Base-by-base conservation (phyloP, 2,888 invertebrate species). In the Agriopis aurantiaria region DNA sequence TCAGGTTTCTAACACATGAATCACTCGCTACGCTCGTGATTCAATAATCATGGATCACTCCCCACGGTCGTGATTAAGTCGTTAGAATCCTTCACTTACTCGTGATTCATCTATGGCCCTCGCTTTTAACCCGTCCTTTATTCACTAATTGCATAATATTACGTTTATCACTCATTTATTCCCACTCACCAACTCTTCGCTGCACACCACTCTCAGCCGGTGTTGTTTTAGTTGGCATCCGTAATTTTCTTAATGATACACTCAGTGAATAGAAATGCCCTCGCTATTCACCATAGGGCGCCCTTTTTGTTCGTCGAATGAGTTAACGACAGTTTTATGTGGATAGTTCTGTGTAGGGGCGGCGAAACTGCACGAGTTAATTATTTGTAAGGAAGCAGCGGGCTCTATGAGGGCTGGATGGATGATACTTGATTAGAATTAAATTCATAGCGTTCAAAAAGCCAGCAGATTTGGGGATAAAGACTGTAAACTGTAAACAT, bases 191-290 rank as follows among this genome's bases (percentile, higher is more conserved):
- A 52, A 52, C 23, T 10, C 52, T 23, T 4, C 17, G 9, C 41
- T n/a, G 55, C 23, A 52, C 14, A 14, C 12, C n/a, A 11, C 40
- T 55, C 41, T 41, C 45, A 64, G 61, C 68, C 67, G 78, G 79
- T 83, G 43, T 14, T 23, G 84, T 82, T 83, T 80, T 81, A 85
- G 80, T 82, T 82, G 81, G 78, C 81, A 81, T 82, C 79, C 78
- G 82, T 84, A 84, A 86, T 86, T 86, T 85, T 85, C 85, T 86
- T 87, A 87, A 88, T 88, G 87, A 85, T 83, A 84, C 84, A 80
- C 81, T 84, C 75, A 77, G 76, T 64, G 65, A 65, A 70, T 59
- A 73, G 75, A 68, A 74, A 73, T 65, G 69, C 72, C 46, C 69
- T 55, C 11, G 45, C 60, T 48, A 49, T 61, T 69, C 60, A 65